Base-by-base conservation (phyloP, 2,797 vertebrate genomes). In the Peromyscus aztecus region DNA sequence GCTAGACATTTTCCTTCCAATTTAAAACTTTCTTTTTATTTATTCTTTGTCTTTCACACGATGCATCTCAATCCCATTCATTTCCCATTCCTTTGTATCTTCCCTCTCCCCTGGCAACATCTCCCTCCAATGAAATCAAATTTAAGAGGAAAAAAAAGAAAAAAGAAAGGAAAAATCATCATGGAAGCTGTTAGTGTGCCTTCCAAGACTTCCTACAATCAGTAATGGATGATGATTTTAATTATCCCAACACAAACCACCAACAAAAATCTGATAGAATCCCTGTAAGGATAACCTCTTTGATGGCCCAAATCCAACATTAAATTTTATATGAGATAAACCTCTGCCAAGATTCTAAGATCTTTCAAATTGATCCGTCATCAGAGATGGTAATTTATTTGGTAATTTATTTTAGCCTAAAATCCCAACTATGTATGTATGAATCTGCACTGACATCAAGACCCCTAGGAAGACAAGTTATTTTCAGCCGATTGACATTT, bases 401-500 rank as follows among this genome's bases (percentile, higher is more conserved):
- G 59, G 59, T 80, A 61, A 93, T 86, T 96, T 94, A 31, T 91
- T 93, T 95, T 59, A 82, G 14, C 23, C 21, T 85, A 57, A 37
- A 91, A 89, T 27, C 31, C 63, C 16, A 67, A 37, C 3, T 37
- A 31, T 46, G 29, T 40, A 61, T 34, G 14, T 1, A 63, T 73
- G 83, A 88, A 94, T 97, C 91, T 91, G 8, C 55, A 71, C 40
- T 89, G 78, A 92, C 69, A 95, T 71, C 34, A 81, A 96, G 90
- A 90, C 96, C 46, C 24, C 43, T 65, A 87, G 80, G 75, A 96
- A 95, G 82, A 91, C 86, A 93, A 90, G 86, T 90, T 95, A 92
- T 96, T 97, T 98, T 76, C 87, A 94, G 76, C 87, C 91, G 95
- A 83, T 75, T 94, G 94, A 96, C 95, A 97, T 95, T 96, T 90